These are phyloP conservation scores for Microctonus brassicae DNA, from an alignment of 2,888 invertebrate species.

Conservation along the genomic window DNA sequence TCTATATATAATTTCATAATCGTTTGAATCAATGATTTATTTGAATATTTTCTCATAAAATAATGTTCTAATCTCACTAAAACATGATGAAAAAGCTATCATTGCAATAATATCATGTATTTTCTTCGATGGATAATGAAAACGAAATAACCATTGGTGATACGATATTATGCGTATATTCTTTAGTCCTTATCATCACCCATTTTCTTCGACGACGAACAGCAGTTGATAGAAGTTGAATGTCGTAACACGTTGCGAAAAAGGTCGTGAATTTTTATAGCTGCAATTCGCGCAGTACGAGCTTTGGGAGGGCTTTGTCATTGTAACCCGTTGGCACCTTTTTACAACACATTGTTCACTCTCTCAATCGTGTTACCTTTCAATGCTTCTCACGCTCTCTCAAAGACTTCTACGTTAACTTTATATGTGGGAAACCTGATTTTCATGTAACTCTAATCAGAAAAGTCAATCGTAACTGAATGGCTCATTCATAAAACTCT, in stretches of 20 bases:
- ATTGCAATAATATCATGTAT: not conserved
- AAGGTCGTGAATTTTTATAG: slow-evolving; percentile 51
- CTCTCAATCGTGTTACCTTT: not conserved
- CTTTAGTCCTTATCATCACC: slow-evolving; percentile 15
- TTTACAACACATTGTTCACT: slow-evolving; percentile 33
- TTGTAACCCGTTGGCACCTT: slow-evolving; percentile 42
- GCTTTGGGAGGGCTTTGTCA: slow-evolving; percentile 7
- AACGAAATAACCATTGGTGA: slow-evolving; percentile 37
- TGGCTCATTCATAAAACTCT: not conserved
- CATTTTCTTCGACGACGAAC: slow-evolving; percentile 21
- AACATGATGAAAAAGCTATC: not conserved
- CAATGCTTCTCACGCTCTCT: not conserved
- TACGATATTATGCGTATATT: slow-evolving; percentile 30
- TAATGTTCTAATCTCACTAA: not conserved
- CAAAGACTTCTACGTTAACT: not conserved
- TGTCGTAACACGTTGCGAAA: slow-evolving; percentile 16
- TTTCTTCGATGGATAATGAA: slow-evolving; percentile 33
- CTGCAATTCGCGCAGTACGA: slow-evolving; percentile 38
- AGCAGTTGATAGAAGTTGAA: slow-evolving; percentile 23
- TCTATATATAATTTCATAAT: not conserved
- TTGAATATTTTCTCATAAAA: not conserved
- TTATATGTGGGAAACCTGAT: not conserved
- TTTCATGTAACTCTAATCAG: not conserved
- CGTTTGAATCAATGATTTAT: too few relatives aligned
- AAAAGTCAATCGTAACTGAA: not conserved